Base-by-base conservation (phyloP, 2,797 vertebrate genomes). In the Pipistrellus pygmaeus region DNA sequence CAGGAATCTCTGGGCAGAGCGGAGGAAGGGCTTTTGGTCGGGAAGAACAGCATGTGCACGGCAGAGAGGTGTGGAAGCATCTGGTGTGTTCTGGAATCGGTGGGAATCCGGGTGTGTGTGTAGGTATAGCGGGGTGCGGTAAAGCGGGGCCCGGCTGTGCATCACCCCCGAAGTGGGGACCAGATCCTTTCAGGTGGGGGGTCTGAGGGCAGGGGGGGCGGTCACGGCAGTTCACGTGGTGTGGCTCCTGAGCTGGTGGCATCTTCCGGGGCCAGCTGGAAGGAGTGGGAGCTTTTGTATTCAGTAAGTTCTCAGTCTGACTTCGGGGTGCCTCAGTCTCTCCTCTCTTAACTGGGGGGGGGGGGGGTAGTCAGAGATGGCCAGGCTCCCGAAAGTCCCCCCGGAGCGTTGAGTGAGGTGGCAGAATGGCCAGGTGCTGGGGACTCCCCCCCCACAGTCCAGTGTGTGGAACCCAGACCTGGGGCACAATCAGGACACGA, bases 41-140 rank as follows among this genome's bases (percentile, higher is more conserved):
- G 87, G 44, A 76, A 93, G 82, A 57, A 89, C 73, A 57, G 64
- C 66, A 32, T 1, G 1, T 9, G 46, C 84, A 77, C 71, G 72
- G 91, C 73, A 92, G 90, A 88, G 93, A 82, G 71, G 81, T 86
- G 83, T 76, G 80, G 68, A 88, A 85, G 80, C 94, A 86, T 53
- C 76, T 83, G 88, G 83, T 41, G 38, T 89, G 82, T 88, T 92
- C 91, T 92, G 80, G 90, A 57, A 57, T 27, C 68, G 35, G 44
- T 73, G 66, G 78, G 95, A 76, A 62, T 53, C 25, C 12, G 78
- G 75, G 75, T 85, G 77, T 46, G 6, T 30, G 44, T 78, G 94
- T 51, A 72, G 73, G 77, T 51, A 62, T 25, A 25, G 12, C 62
- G 86, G 17, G 23, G 91, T 68, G 0, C 18, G 55, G 7, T 60